A percentile compares a stretch with the other conserved stretches of the same genome.
Conservation (phyloP, 1,140 invertebrate species). For the Hypothenemus hampei region DNA sequence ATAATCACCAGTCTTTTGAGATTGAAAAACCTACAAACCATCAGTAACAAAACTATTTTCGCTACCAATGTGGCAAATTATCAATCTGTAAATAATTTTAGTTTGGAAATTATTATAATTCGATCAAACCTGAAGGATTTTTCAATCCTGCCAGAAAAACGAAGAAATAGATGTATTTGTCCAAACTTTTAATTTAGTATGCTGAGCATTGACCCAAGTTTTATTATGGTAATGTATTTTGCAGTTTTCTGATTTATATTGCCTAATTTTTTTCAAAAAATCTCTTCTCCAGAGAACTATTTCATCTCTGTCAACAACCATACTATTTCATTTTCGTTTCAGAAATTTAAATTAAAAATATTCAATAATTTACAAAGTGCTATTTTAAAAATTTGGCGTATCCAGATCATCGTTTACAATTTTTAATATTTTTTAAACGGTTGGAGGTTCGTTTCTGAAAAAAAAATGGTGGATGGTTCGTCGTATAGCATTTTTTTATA, state of each 20-base stretch:
- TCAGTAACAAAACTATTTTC: too few relatives aligned
- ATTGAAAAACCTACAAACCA: too few relatives aligned
- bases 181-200: slow-evolving; percentile 6
- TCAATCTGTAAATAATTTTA: too few relatives aligned
- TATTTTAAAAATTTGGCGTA: slow-evolving; percentile 16
- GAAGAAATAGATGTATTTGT: not conserved
- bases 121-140: too few relatives aligned
- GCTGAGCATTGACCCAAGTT: slow-evolving; percentile 17
- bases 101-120: too few relatives aligned
- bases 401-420: too few relatives aligned
- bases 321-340: slow-evolving; percentile 5
- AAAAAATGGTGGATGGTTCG: too few relatives aligned
- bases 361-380: slow-evolving; percentile 13
- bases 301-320: slow-evolving; percentile 8
- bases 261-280: slow-evolving; percentile 10
- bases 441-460: too few relatives aligned
- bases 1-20: too few relatives aligned
- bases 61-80: too few relatives aligned
- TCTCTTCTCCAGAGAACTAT: slow-evolving; percentile 12
- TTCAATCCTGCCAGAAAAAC: not conserved
- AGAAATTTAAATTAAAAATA: slow-evolving; percentile 11
- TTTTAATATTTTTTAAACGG: too few relatives aligned
- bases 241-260: not conserved
- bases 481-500: too few relatives aligned
- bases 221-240: slow-evolving; percentile 24